Conservation (phyloP, 2,113 vertebrate genomes). For the Phylloscopus whistleri region DNA sequence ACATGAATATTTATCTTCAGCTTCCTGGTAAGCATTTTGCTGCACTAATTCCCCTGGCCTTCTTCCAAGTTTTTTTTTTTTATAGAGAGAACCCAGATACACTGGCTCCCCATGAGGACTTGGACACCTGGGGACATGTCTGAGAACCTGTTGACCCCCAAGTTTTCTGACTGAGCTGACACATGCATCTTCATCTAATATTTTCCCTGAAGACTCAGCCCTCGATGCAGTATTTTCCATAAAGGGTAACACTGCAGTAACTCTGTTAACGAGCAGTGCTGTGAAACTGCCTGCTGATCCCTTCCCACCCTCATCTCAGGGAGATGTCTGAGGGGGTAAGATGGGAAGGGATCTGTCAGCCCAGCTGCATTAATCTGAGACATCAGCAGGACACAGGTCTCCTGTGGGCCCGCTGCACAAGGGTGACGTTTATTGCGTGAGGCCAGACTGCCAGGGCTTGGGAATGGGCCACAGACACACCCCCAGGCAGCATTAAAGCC, state of each 20-base stretch:
- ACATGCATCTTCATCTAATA: conserved; percentile 12
- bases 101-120: background rate
- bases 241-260: background rate
- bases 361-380: background rate
- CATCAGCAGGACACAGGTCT: background rate
- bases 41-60: conserved; percentile 38
- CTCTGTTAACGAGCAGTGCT: background rate
- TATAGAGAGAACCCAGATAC: conserved; percentile 25
- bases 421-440: background rate
- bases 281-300: conserved; percentile 32
- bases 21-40: conserved; percentile 8
- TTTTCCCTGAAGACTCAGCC: conserved; percentile 43
- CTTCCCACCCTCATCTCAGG: background rate
- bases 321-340: background rate
- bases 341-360: background rate
- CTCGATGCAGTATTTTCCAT: conserved; percentile 1
- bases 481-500: background rate
- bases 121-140: conserved; percentile 44
- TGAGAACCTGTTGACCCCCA: conserved; percentile 52
- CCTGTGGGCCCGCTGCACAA: background rate
- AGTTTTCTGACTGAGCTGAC: background rate
- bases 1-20: conserved; percentile 54
- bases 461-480: background rate
- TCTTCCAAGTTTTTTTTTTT: background rate
- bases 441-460: background rate